Evolutionary conservation across 2,113 vertebrate genomes (phyloP), one percentile per base, ranked within the genome.

Genomic region (Dipodomys merriami): DNA sequence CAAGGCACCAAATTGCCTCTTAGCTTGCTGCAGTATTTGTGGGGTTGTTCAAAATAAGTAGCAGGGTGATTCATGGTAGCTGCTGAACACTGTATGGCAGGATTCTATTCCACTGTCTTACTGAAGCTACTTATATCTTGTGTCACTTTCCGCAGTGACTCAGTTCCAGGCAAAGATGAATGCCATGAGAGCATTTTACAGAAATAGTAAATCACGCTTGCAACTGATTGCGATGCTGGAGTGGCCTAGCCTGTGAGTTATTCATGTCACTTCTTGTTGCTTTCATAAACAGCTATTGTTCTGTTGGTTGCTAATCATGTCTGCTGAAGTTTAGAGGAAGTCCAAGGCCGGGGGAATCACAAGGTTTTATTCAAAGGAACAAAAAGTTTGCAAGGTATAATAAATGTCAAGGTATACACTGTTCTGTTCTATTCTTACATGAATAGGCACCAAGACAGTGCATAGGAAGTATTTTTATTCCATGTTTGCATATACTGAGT

Each of bases 51-150:
- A 86, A 96, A 95, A 88, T 94, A 92, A 97, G 93, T 2, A 91
- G 86, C n/a, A 72, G 74, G 49, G 93, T 97, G 93, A 97, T 97
- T 96, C 94, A 98, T 62, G 0, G 20, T 72, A n/a, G 87, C 73
- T 86, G 71, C 95, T 22, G 35, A 71, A 94, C 88, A 68, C 33
- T 91, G 80, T 86, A 86, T 90, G 84, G 91, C 91, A 91, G 85
- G 88, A 83, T 90, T 96, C 72, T 78, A 85, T 92, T 94, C 74
- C 64, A n/a, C 90, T 91, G 64, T 94, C 90, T 96, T 81, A 95
- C 89, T 90, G 95, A 96, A 96, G 94, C 94, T 74, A 77, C 97
- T 96, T 94, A 6, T n/a, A 60, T 90, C 94, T 95, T 73, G 89
- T 95, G 95, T 93, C 93, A 78, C 89, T 95, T 68, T 83, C 91